Evolutionary conservation across 2,113 vertebrate species (phyloP), one percentile per base, ranked within the genome.

Genomic region (Scomber scombrus): DNA sequence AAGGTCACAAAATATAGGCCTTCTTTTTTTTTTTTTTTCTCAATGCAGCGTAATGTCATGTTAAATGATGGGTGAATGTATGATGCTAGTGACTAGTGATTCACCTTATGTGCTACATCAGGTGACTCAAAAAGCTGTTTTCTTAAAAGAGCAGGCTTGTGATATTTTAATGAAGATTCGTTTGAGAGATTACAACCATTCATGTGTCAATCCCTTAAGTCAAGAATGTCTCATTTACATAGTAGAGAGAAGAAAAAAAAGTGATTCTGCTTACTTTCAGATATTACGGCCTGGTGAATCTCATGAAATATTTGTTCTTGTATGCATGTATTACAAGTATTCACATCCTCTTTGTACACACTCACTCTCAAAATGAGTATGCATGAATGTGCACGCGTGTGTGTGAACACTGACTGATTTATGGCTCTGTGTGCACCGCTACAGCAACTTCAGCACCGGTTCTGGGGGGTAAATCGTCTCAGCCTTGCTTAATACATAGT

Each of bases 81-180:
- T 81, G 73, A 76, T 58, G 21, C 0, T 29, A 66, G 18, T 75
- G 76, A 70, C 62, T 81, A 78, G 71, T 63, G 74, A 75, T 68
- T 85, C 31, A 9, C 18, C 2, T 47, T n/a, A 45, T 51, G 46
- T 63, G 50, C 56, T 61, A 55, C 63, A 54, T 52, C 49, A 40
- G 77, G 21, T 72, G 68, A 80, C 64, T 69, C 71, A 81, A 80
- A 63, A 47, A 15, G 50, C 58, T 58, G 46, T 78, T 85, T 78
- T 26, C 43, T 49, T 79, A 21, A 57, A 45, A 60, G 23, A 51
- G 67, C 60, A 52, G 29, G 52, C 11, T 13, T 73, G 54, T n/a
- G 58, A 34, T 43, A 4, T 68, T 77, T 85, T 74, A 68, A 71
- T 82, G 21, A 71, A 34, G 61, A 83, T 58, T 61, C 12, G 15